These are phyloP conservation scores for Coendou prehensilis DNA, from an alignment of 2,797 vertebrate genomes.

Conservation along the genomic window DNA sequence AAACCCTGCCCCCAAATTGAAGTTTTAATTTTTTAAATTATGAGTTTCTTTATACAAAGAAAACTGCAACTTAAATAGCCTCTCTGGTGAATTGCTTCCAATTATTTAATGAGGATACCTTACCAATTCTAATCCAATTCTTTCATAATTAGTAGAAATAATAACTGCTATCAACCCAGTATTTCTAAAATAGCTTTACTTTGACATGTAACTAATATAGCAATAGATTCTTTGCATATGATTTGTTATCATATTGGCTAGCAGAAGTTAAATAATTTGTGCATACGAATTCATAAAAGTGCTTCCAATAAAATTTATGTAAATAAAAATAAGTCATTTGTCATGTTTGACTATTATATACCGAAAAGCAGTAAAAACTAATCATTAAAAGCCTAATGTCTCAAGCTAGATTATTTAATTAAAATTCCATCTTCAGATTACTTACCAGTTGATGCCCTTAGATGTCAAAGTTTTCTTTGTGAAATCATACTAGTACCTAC, in stretches of 20 bases:
- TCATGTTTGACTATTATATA: neutral
- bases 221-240: neutral
- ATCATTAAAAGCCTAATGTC: neutral
- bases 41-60: neutral
- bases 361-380: neutral
- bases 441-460: neutral
- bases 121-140: neutral
- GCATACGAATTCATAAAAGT: constrained; percentile 8
- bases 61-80: neutral
- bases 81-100: neutral
- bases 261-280: neutral
- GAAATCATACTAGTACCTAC: neutral
- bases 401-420: neutral
- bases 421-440: neutral
- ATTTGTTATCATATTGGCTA: neutral
- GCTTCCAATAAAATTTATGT: neutral
- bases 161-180: neutral
- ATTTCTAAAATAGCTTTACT: neutral
- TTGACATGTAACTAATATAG: neutral
- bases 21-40: constrained; percentile 1
- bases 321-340: constrained; percentile 5
- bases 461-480: neutral
- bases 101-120: neutral
- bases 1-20: neutral
- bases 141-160: neutral